Evolutionary conservation across 2,888 invertebrate species (phyloP).

Genomic region (Bombylius discolor): DNA sequence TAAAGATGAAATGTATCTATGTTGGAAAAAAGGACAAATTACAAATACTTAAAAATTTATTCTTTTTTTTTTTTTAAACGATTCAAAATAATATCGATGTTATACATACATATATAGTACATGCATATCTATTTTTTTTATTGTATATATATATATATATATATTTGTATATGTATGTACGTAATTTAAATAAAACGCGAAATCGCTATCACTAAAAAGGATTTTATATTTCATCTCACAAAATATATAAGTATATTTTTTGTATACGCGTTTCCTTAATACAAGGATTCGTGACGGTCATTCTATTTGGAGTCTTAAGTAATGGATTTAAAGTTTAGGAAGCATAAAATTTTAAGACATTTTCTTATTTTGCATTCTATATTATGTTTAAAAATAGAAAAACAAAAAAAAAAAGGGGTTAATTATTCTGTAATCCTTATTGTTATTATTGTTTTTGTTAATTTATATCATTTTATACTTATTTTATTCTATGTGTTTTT

Average conservation of each 20-base stretch:
- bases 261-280: no score
- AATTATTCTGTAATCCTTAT: conserved; percentile 7
- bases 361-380: conserved; percentile 13
- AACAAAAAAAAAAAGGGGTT: conserved; percentile 7
- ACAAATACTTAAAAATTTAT: no score
- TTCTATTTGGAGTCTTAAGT: conserved; percentile 23
- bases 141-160: no score
- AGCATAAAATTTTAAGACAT: conserved; percentile 14
- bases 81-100: conserved; percentile 5
- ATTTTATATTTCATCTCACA: no score
- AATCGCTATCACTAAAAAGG: no score
- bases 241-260: background rate
- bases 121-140: background rate
- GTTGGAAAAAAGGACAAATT: no score
- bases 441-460: background rate
- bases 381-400: background rate
- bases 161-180: no score
- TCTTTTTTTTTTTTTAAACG: no score
- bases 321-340: conserved; percentile 14
- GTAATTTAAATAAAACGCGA: no score
- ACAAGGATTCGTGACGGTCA: conserved; percentile 22
- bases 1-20: no score
- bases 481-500: background rate
- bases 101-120: background rate
- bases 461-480: conserved; percentile 1